Base-by-base conservation (phyloP, 2,113 vertebrate genomes). In the Atherinomorus stipes region DNA sequence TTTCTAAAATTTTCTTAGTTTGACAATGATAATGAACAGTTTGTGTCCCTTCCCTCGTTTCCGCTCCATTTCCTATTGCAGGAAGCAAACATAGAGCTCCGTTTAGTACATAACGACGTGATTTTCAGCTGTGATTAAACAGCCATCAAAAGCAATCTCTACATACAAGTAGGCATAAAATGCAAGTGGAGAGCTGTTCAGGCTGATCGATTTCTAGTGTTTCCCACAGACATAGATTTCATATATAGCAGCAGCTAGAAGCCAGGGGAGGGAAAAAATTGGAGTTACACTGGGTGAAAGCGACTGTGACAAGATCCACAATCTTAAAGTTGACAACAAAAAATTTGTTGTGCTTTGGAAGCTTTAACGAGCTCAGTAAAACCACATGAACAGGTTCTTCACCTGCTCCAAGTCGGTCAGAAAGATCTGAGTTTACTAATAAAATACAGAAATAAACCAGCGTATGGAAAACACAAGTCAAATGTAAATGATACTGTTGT, bases 11-110 rank as follows among this genome's bases (percentile, higher is more conserved):
- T 42, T 1, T 47, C 25, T 63, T 28, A 28, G 40, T 28, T 10
- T 28, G 19, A 44, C 25, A 11, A 3, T 44, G 25, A 74, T 51
- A 70, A 65, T 70, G 57, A 47, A 22, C 34, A 47, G 31, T 47
- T 71, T 60, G 50, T 25, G 34, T 59, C 60, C 71, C 71, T 74
- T 64, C 74, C 63, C 11, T 76, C 71, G 71, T 83, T 83, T 85
- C 82, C 68, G 76, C 31, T 61, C 52, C 44, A 45, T 31, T 78
- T 77, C 54, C 54, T 69, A 71, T 51, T 4, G 67, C 69, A 73
- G 70, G 53, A 80, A 85, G 44, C 6, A 31, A 11, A 51, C 44
- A 59, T 53, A 38, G 26, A 38, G 50, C 26, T 57, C 11, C 7
- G 3, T 21, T 42, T 2, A 1, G 9, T 42, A 60, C 8, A 37